Evolutionary conservation across 2,888 invertebrate species (phyloP), one percentile per base, ranked within the genome.

Genomic region (Pelosia muscerda): DNA sequence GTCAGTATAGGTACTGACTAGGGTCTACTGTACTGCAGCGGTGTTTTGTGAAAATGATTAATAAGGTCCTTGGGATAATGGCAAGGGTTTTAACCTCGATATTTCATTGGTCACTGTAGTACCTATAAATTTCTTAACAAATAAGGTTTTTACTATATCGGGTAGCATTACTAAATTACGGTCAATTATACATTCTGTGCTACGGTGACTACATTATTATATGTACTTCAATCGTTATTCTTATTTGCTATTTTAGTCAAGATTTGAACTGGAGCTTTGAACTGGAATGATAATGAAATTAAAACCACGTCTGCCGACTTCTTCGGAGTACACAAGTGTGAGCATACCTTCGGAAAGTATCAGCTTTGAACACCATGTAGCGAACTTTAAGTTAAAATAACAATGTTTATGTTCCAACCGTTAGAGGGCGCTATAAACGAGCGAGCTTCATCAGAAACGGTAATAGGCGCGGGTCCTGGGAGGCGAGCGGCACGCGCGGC

Each of bases 391-490:
- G 19, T 54, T 31, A 63, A 31, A 57, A 63, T 28, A 55, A 55
- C 26, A 25, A 31, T 38, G 65, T 28, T 26, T 22, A 58, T 23
- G 28, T 31, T 15, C 6, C n/a, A 49, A n/a, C n/a, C 49, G 49
- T 49, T n/a, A 25, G 6, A 26, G 22, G 2, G 38, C 22, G 49
- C 31, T 53, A 49, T 57, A 53, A 58, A 49, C 58, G 22, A 4
- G 58, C 49, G 58, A 64, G 57, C 49, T 57, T 65, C 49, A 65
- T 58, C 65, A 58, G 31, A 42, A 65, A 31, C 42, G 65, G 57
- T 64, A 57, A 64, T 64, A 49, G 23, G 55, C 22, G 11, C 23
- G 15, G 42, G n/a, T n/a, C n/a, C n/a, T n/a, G n/a, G n/a, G n/a
- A n/a, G n/a, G n/a, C n/a, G n/a, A n/a, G 10, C n/a, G 64, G 64